These are phyloP conservation scores for Platycercus adscitus DNA, from an alignment of 2,113 vertebrate species.

Conservation along the genomic window DNA sequence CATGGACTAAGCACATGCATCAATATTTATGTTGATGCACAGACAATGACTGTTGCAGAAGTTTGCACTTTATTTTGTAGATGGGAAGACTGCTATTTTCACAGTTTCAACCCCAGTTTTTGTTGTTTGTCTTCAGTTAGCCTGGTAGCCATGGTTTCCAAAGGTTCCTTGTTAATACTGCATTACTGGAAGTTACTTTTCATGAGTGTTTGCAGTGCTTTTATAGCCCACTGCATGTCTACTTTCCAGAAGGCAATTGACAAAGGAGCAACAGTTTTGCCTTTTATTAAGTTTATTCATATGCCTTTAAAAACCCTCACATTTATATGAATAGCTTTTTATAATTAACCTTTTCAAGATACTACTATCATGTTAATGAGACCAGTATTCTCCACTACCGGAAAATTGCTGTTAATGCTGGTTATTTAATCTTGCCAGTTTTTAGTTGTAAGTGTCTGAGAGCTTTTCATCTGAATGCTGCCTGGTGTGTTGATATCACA, in stretches of 20 bases:
- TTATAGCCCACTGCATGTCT: neutral
- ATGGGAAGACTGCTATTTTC: neutral
- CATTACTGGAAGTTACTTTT: neutral
- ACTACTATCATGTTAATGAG: neutral
- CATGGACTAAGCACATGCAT: neutral
- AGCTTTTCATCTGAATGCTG: neutral
- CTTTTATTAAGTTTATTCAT: neutral
- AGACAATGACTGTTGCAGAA: neutral
- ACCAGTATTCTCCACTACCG: neutral
- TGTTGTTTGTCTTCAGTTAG: neutral
- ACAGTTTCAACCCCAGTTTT: neutral
- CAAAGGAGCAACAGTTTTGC: neutral
- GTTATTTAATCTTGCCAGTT: neutral
- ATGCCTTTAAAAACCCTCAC: neutral
- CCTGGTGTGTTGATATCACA: neutral
- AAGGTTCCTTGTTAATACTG: neutral
- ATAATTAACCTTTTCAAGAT: neutral
- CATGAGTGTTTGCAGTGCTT: neutral
- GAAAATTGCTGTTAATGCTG: neutral
- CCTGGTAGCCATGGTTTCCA: constrained; percentile 11
- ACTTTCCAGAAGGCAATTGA: neutral
- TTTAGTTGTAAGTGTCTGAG: neutral
- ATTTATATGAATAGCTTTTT: neutral
- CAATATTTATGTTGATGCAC: accelerated
- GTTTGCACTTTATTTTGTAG: neutral